Base-by-base conservation (phyloP, 2,888 invertebrate species). In the Odontocerum albicorne region DNA sequence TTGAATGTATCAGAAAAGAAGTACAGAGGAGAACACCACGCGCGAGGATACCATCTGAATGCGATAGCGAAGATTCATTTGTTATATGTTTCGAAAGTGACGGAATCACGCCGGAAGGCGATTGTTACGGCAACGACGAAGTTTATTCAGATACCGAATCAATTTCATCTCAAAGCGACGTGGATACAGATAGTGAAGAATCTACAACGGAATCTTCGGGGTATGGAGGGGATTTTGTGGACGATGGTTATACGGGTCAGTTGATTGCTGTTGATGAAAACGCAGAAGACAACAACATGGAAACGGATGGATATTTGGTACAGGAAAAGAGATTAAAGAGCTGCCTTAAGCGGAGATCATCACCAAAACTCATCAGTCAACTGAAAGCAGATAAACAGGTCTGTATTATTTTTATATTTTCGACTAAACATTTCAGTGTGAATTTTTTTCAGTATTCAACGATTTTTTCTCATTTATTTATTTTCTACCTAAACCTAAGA, bases 51-150 rank as follows among this genome's bases (percentile, higher is more conserved):
- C 47, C 70, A 1, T 80, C 80, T 0, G 80, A 80, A 44, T 80
- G 80, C 44, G 81, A 79, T n/a, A 81, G 81, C 0, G 83, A 82
- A 64, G 82, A 83, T 65, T 81, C 80, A 0, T 82, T 81, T 62
- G 79, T 82, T 1, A 69, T 81, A 4, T 72, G 70, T 61, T 79
- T 79, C 4, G 75, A 76, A 44, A 38, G 16, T 13, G 77, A 75
- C 0, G 73, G 73, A 44, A 71, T 67, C 55, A 76, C 72, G 44
- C 72, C 71, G 0, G 70, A 71, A 1, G 75, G 77, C 59, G 72
- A 76, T 0, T 75, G 76, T 2, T 72, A 72, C 13, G 66, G 67
- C 0, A 64, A 65, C 1, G 66, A 66, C 19, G 49, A 57, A 16
- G 36, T 50, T 6, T 52, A 49, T 12, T 63, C 55, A 2, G 69